Evolutionary conservation across 2,888 invertebrate species (phyloP).

Genomic region (Tiliacea citrago): DNA sequence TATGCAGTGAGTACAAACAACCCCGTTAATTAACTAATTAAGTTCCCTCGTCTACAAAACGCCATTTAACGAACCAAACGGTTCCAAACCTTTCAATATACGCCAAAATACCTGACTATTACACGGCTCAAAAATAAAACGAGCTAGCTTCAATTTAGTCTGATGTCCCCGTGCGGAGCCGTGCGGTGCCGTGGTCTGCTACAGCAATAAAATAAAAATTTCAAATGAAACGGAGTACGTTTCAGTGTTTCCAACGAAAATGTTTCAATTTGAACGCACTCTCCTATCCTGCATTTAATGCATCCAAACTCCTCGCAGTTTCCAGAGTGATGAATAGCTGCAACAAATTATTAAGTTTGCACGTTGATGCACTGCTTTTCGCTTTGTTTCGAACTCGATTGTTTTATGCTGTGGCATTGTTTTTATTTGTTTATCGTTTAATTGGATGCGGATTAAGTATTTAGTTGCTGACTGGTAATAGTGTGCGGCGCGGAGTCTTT

Average conservation of each 20-base stretch:
- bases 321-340: constrained; percentile 57
- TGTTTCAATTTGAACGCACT: constrained; percentile 66
- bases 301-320: constrained; percentile 60
- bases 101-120: constrained; percentile 34
- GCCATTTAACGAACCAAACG: constrained; percentile 36
- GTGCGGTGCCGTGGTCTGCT: background rate
- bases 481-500: constrained; percentile 28
- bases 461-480: constrained; percentile 54
- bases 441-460: constrained; percentile 59
- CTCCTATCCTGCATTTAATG: constrained; percentile 61
- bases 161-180: constrained; percentile 45
- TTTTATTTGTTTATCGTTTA: constrained; percentile 61
- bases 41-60: constrained; percentile 27
- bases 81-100: constrained; percentile 30
- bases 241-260: constrained; percentile 63
- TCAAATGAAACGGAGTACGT: constrained; percentile 64
- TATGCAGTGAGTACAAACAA: constrained; percentile 24
- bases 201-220: constrained; percentile 65
- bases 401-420: constrained; percentile 57
- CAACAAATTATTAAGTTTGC: constrained; percentile 62
- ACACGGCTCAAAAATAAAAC: constrained; percentile 52
- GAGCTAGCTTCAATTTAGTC: constrained; percentile 58
- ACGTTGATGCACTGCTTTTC: constrained; percentile 60
- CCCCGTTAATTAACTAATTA: constrained; percentile 48
- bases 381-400: constrained; percentile 51